Percentiles rank a stretch among this genome's conserved stretches.
These are phyloP conservation scores for Urocolius indicus DNA, from an alignment of 2,113 vertebrate genomes.

Conservation along the genomic window DNA sequence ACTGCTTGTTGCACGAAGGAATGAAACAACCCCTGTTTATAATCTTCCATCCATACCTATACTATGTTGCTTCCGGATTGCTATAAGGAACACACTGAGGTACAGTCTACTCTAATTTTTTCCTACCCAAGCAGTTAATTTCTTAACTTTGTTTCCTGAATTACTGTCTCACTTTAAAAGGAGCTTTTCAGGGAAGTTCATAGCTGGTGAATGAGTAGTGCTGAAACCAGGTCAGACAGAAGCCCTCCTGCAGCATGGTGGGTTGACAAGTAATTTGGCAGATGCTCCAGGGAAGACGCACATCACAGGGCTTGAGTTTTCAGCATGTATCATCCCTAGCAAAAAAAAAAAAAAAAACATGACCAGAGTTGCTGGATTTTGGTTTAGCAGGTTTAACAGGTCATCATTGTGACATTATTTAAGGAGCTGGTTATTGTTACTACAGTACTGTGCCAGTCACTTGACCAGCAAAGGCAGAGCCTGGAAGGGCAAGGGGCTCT, in stretches of 20 bases:
- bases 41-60: background rate
- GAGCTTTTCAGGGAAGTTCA: background rate
- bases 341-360: background rate
- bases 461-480: background rate
- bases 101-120: background rate
- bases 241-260: background rate
- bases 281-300: background rate
- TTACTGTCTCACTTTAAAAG: background rate
- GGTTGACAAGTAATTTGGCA: constrained; percentile 14
- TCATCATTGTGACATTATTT: background rate
- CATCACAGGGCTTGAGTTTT: background rate
- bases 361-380: background rate
- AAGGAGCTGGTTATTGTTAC: background rate
- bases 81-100: background rate
- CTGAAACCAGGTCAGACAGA: background rate
- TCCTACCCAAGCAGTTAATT: background rate
- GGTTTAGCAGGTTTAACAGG: background rate
- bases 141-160: background rate
- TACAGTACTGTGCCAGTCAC: background rate
- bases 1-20: background rate
- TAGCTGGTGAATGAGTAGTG: background rate
- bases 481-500: background rate
- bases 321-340: background rate
- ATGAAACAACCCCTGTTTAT: background rate
- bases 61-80: background rate